These are phyloP conservation scores for Sula dactylatra DNA, from an alignment of 2,113 vertebrate genomes.

Conservation along the genomic window DNA sequence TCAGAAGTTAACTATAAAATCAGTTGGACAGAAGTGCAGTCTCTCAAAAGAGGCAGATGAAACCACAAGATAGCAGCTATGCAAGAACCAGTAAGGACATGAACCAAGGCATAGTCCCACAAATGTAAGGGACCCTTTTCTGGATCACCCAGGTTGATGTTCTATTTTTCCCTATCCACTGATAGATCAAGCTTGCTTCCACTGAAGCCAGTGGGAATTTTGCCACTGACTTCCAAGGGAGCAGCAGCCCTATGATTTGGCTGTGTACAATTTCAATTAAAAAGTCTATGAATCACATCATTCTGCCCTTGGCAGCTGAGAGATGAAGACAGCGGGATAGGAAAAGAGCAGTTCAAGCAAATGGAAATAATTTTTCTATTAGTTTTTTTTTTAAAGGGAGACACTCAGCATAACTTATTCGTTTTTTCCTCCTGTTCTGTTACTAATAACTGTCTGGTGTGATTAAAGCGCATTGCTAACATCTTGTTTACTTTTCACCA, in stretches of 20 bases:
- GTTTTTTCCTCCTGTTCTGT: background rate
- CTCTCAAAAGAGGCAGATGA: background rate
- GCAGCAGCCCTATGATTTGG: conserved; percentile 19
- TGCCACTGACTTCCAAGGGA: conserved; percentile 27
- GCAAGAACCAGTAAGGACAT: background rate
- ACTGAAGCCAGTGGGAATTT: conserved; percentile 6
- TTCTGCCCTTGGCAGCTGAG: conserved; percentile 37
- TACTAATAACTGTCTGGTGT: background rate
- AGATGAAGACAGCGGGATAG: conserved; percentile 41
- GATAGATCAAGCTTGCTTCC: background rate
- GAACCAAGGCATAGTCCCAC: background rate
- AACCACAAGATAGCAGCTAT: background rate
- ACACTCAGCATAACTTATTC: background rate
- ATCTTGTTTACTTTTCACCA: background rate
- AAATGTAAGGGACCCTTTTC: background rate
- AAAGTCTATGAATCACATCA: conserved; percentile 35
- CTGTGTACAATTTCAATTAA: conserved; percentile 34
- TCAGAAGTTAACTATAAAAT: background rate
- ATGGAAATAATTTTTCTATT: conserved; percentile 50
- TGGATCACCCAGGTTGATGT: background rate
- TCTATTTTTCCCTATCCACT: background rate
- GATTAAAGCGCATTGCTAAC: background rate
- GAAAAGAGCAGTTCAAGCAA: conserved; percentile 41
- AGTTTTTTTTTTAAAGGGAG: background rate
- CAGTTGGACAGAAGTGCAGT: background rate